These are phyloP conservation scores for Petrocephalus schoutedeni DNA, from an alignment of 2,797 vertebrate species.

Conservation along the genomic window DNA sequence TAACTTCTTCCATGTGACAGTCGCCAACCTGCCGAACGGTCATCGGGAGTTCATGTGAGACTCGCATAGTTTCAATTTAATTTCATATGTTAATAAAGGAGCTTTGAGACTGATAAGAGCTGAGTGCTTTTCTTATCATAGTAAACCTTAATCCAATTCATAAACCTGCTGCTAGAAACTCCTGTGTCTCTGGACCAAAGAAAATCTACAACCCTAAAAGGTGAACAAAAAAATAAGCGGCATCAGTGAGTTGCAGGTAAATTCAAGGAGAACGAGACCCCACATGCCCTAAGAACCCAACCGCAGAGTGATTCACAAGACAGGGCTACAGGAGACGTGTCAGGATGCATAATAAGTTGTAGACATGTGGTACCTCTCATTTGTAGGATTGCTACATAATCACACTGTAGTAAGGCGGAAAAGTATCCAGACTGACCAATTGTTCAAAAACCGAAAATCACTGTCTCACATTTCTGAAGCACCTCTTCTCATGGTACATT, in stretches of 20 bases:
- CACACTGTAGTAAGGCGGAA: not conserved
- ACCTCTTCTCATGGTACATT: not conserved
- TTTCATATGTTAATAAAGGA: not conserved
- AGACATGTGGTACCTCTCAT: not conserved
- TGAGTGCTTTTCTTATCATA: not conserved
- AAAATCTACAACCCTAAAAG: not conserved
- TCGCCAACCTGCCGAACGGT: not conserved
- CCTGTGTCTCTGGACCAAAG: not conserved
- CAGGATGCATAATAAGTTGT: not conserved
- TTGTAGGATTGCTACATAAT: not conserved
- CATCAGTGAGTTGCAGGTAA: not conserved
- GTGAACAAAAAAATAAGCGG: not conserved
- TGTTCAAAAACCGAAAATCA: not conserved
- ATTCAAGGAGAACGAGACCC: not conserved
- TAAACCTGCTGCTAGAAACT: not conserved
- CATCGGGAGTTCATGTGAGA: not conserved
- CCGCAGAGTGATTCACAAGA: not conserved
- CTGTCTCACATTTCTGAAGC: not conserved
- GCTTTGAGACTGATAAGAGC: not conserved
- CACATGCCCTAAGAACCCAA: not conserved
- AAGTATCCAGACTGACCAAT: not conserved
- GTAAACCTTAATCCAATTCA: not conserved
- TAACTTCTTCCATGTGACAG: not conserved
- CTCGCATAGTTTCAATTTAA: not conserved
- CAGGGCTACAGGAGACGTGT: not conserved